Conservation (phyloP, 1,140 invertebrate species). For the Argopecten irradians region DNA sequence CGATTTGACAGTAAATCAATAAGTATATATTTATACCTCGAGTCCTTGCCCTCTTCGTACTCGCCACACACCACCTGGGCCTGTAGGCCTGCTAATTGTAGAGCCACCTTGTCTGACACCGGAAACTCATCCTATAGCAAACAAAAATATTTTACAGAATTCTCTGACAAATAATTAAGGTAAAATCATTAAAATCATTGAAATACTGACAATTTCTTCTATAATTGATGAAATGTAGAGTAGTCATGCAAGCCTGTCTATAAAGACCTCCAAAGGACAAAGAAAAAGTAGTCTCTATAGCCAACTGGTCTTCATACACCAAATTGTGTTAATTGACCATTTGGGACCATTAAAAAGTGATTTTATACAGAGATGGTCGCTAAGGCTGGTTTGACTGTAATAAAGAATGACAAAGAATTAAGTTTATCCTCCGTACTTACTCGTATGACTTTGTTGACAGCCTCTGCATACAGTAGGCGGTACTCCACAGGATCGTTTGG, state of each 20-base stretch:
- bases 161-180: too few species aligned
- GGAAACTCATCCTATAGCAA: slow-evolving; percentile 88
- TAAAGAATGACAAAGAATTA: too few species aligned
- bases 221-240: too few species aligned
- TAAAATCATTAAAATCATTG: too few species aligned
- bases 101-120: slow-evolving; percentile 94
- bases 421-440: slow-evolving; percentile 78
- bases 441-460: slow-evolving; percentile 95
- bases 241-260: too few species aligned
- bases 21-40: slow-evolving; percentile 61
- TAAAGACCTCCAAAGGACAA: too few species aligned
- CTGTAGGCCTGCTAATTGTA: slow-evolving; percentile 94
- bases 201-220: too few species aligned
- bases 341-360: too few species aligned
- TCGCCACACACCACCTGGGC: slow-evolving; percentile 94
- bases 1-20: not conserved
- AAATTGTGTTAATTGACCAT: too few species aligned
- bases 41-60: slow-evolving; percentile 82
- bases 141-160: not conserved
- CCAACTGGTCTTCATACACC: too few species aligned
- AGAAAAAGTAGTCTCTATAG: too few species aligned
- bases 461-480: slow-evolving; percentile 95
- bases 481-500: slow-evolving; percentile 98
- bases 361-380: too few species aligned
- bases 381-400: not conserved